Evolutionary conservation across 2,797 vertebrate genomes (phyloP), one percentile per base, ranked within the genome.

Genomic region (Microctenopoma stevenorrisi): DNA sequence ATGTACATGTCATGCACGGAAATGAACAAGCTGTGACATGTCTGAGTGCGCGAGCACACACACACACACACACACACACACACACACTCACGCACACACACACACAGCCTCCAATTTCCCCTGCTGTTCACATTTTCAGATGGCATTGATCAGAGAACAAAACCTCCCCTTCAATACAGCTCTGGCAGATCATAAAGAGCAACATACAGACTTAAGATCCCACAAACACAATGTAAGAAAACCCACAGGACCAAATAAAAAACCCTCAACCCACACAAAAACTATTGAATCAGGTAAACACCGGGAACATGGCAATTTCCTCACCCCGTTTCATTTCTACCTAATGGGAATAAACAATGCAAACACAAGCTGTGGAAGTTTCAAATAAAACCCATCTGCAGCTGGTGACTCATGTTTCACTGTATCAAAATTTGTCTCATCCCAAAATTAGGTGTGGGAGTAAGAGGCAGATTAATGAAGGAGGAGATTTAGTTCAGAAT

Each of bases 211-310:
- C 22, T 49, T 28, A 33, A 63, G 42, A 67, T 30, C 37, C 47
- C 2, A 3, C 2, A 12, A 72, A 67, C 18, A 50, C 64, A 57
- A 18, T 35, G 25, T 73, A 25, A 74, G 33, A 76, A 72, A 76
- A 62, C 16, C 66, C 75, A 66, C 57, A 55, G 68, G 50, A 57
- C 51, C 59, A 40, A 73, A 47, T 18, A 51, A 66, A 64, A 22
- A 60, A 69, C 3, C 4, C 60, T 70, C 55, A 68, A 48, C 82
- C 61, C 56, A 65, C 71, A 60, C 67, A 68, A 62, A 73, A 55
- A 43, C 55, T 53, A 52, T 84, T 83, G 67, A 71, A 88, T 84
- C 75, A 82, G 71, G 64, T 78, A 42, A 44, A 33, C 51, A 50
- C 64, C 26, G n/a, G 69, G 26, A 78, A 72, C 51, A 72, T 0